Evolutionary conservation across 1,140 invertebrate genomes (phyloP).

Genomic region (Luehdorfia chinensis): DNA sequence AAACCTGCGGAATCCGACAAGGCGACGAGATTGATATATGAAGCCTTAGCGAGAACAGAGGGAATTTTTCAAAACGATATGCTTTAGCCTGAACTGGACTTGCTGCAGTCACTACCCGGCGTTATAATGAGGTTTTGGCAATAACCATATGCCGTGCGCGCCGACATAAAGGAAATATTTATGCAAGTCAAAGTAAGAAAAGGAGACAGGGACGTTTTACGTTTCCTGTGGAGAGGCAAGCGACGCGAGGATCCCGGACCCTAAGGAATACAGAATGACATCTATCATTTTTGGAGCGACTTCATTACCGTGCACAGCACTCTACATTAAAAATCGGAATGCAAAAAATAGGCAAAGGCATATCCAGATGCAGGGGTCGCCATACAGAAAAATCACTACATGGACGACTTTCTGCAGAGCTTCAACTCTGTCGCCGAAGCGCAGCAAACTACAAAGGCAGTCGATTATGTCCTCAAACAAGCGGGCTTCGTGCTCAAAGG

Average conservation of each 20-base stretch:
- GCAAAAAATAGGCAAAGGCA: slow-evolving; percentile 20
- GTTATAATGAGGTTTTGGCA: slow-evolving; percentile 39
- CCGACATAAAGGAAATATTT: slow-evolving; percentile 53
- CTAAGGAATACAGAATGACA: slow-evolving; percentile 32
- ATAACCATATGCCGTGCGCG: slow-evolving; percentile 19
- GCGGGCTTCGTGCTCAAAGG: no score
- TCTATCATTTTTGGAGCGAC: slow-evolving; percentile 28
- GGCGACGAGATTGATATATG: not conserved
- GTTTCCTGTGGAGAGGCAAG: slow-evolving; percentile 38
- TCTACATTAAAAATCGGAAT: slow-evolving; percentile 34
- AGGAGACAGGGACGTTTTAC: no score
- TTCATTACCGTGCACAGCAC: slow-evolving; percentile 26
- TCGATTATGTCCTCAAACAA: no score
- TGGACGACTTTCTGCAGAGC: slow-evolving; percentile 46
- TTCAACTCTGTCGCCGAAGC: slow-evolving; percentile 5
- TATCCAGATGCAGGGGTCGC: slow-evolving; percentile 24
- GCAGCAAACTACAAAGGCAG: no score
- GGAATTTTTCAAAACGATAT: slow-evolving; percentile 19
- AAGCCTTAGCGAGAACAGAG: not conserved
- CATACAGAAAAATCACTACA: slow-evolving; percentile 39
- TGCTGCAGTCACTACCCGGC: slow-evolving; percentile 27
- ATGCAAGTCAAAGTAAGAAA: no score
- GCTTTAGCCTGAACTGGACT: slow-evolving; percentile 32
- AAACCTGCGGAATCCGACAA: not conserved
- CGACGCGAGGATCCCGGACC: not conserved